phyloP scores from a whole-genome alignment of 2,113 vertebrate species.

The Ondatra zibethicus region DNA sequence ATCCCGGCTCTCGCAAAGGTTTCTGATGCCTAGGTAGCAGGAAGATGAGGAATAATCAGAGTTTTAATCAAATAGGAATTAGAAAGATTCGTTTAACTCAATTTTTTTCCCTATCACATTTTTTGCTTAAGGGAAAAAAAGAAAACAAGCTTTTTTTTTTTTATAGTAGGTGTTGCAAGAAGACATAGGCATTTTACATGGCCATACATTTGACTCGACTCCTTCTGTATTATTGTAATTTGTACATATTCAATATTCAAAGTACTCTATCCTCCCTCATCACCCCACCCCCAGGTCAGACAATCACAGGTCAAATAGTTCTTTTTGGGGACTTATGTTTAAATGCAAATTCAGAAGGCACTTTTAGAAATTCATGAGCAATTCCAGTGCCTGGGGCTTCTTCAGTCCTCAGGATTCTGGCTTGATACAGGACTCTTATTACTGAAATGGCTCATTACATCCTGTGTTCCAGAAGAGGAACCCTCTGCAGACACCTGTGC shows the following conservation, averaged over 20 bases:
- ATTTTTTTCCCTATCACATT: neutral
- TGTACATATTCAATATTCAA: conserved; percentile 63
- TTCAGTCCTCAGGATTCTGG: conserved; percentile 72
- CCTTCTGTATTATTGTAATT: conserved; percentile 59
- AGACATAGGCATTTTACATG: neutral
- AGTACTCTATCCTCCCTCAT: neutral
- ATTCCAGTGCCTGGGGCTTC: conserved; percentile 75
- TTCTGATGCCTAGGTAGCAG: conserved; percentile 60
- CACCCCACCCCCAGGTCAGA: neutral
- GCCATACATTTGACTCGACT: conserved; percentile 66
- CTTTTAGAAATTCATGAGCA: conserved; percentile 79
- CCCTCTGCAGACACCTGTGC: conserved; percentile 70
- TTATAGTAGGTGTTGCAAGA: neutral
- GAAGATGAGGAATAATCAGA: conserved; percentile 73
- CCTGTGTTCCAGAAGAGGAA: conserved; percentile 72
- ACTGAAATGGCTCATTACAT: conserved; percentile 82
- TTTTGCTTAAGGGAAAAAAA: neutral
- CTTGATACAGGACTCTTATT: conserved; percentile 62
- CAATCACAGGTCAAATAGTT: conserved; percentile 75
- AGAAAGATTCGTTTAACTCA: conserved; percentile 63
- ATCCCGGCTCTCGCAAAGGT: conserved; percentile 63
- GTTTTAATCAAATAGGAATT: conserved; percentile 70
- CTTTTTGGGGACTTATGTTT: conserved; percentile 70
- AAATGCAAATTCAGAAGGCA: conserved; percentile 79
- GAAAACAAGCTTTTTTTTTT: neutral